Base-by-base conservation (phyloP, 2,113 vertebrate genomes). In the Crypturellus undulatus region DNA sequence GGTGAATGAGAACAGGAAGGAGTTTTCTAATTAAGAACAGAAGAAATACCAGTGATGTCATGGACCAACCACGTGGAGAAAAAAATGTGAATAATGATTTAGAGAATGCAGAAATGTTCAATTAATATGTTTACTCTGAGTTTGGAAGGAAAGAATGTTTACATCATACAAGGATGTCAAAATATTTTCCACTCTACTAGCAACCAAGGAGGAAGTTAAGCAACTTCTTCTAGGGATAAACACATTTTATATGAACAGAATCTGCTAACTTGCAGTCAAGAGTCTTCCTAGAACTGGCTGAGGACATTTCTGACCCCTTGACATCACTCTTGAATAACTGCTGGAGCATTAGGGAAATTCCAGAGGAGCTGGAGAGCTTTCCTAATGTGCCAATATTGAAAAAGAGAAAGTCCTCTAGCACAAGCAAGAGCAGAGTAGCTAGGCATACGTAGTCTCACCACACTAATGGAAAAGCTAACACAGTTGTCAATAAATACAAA, bases 191-290 rank as follows among this genome's bases (percentile, higher is more conserved):
- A 94, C 92, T 94, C 96, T 94, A 96, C 92, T 93, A 94, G 67
- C 81, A 92, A 96, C 91, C 43, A 91, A 94, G 94, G 87, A 96
- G 95, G 96, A 96, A 96, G 96, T 96, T 96, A 96, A 96, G 95
- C 95, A 96, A 96, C 87, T 89, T 96, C 49, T 96, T 94, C 95
- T 94, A 96, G 94, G 96, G 92, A 95, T 96, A 96, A 96, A 95
- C 96, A 96, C 51, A 92, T 96, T 96, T 96, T 89, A 95, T 91
- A 91, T 0, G 49, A 95, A 91, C 78, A 96, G 87, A 87, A 94
- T 96, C 92, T 92, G 75, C 62, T 87, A 89, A 92, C 40, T 82
- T 92, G 92, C 92, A 92, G 95, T 95, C 94, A 96, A 96, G 70
- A 84, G 54, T 92, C 84, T 95, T 96, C 95, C 91, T 96, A 96